These are phyloP conservation scores for Lithophane socia DNA, from an alignment of 2,888 invertebrate genomes.

Conservation along the genomic window DNA sequence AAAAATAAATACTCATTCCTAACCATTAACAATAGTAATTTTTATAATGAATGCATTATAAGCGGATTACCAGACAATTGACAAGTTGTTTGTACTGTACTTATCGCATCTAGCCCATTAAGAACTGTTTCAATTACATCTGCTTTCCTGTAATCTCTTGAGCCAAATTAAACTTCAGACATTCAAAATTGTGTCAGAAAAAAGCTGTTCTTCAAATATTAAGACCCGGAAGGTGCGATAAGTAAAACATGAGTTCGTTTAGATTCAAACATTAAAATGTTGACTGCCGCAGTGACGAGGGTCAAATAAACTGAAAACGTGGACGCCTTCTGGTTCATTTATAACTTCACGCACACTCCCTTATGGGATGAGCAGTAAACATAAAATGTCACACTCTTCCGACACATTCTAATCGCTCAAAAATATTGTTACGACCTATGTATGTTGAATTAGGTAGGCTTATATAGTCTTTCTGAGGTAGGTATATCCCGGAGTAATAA, in stretches of 20 bases:
- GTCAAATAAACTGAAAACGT: constrained; percentile 67
- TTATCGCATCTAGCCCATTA: background rate
- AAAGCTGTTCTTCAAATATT: constrained; percentile 43
- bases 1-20: background rate
- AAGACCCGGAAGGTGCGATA: constrained; percentile 47
- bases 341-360: constrained; percentile 62
- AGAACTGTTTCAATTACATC: constrained; percentile 25
- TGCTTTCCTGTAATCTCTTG: constrained; percentile 16
- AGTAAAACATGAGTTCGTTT: constrained; percentile 68
- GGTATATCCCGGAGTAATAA: background rate
- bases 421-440: constrained; percentile 28
- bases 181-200: constrained; percentile 15
- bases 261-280: constrained; percentile 67
- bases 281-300: constrained; percentile 65
- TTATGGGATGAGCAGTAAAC: constrained; percentile 48
- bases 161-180: constrained; percentile 18
- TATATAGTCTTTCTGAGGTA: background rate
- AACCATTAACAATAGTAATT: background rate
- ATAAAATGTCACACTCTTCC: constrained; percentile 50
- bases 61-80: background rate
- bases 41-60: background rate
- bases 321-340: constrained; percentile 61
- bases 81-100: background rate
- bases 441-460: background rate
- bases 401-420: constrained; percentile 48